These are phyloP conservation scores for Hypercompe scribonia DNA, from an alignment of 2,888 invertebrate genomes.

Conservation along the genomic window DNA sequence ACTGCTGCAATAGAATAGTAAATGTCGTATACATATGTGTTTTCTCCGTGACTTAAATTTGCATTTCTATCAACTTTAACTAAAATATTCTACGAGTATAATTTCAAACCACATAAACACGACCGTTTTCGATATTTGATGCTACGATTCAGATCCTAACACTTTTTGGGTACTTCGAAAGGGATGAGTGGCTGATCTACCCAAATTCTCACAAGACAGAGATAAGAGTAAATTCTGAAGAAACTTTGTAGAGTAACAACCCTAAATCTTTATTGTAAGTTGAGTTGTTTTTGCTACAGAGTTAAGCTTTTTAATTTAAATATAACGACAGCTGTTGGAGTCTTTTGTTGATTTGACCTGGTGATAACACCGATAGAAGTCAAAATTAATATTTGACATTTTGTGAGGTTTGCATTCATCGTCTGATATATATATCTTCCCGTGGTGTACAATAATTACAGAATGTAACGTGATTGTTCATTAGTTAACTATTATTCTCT, in stretches of 20 bases:
- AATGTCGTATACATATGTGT: neutral
- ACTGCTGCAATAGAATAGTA: neutral
- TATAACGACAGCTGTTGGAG: neutral
- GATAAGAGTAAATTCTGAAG: constrained; percentile 24
- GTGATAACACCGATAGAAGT: neutral
- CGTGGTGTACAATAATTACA: too few relatives aligned
- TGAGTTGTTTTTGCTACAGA: neutral
- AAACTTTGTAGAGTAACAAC: constrained; percentile 10
- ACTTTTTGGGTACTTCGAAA: constrained; percentile 40
- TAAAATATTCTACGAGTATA: neutral
- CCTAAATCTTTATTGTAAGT: constrained; percentile 2
- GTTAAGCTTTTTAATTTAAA: neutral
- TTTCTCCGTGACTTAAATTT: neutral
- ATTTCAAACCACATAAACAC: neutral
- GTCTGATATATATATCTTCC: too few relatives aligned
- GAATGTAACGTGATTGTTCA: too few relatives aligned
- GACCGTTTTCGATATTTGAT: constrained; percentile 28
- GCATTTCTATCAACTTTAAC: neutral
- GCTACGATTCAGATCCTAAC: constrained; percentile 26
- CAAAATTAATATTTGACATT: neutral
- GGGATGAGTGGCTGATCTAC: constrained; percentile 43
- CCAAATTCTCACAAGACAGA: constrained; percentile 32
- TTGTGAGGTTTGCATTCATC: neutral
- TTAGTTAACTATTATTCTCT: too few relatives aligned
- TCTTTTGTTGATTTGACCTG: neutral